A percentile compares a stretch with the other conserved stretches of the same genome.
Evolutionary conservation across 2,113 vertebrate genomes (phyloP).

Genomic region (Pangasianodon gigas): DNA sequence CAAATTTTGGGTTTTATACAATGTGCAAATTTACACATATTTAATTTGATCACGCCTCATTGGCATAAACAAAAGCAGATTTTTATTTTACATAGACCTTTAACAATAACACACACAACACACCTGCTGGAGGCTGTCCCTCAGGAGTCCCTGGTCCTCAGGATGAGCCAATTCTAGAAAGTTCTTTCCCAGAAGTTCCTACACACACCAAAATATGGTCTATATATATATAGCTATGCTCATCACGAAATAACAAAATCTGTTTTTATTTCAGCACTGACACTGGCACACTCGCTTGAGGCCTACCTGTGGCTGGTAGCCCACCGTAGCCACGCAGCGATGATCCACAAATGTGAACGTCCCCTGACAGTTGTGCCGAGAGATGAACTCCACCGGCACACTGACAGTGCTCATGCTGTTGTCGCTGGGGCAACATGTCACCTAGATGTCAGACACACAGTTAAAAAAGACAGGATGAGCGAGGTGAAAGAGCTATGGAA

Average conservation of each 20-base stretch:
- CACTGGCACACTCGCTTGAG: neutral
- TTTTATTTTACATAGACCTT: neutral
- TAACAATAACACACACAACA: neutral
- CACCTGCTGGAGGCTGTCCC: conserved; percentile 97
- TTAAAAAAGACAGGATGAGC: neutral
- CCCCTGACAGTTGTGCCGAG: conserved; percentile 88
- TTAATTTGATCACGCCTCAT: neutral
- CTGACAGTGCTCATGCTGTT: conserved; percentile 82
- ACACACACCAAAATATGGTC: conserved; percentile 21
- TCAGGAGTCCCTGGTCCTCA: conserved; percentile 90
- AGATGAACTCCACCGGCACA: conserved; percentile 94
- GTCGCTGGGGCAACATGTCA: conserved; percentile 90
- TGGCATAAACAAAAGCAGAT: neutral
- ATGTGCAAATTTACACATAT: neutral
- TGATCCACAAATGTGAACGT: conserved; percentile 95
- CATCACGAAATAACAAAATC: neutral
- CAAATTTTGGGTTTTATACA: neutral
- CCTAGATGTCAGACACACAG: conserved; percentile 67
- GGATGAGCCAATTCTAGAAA: conserved; percentile 92
- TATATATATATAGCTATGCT: neutral
- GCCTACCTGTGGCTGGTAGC: conserved; percentile 91
- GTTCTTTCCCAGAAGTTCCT: conserved; percentile 95
- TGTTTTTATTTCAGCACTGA: neutral
- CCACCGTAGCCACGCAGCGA: conserved; percentile 85
- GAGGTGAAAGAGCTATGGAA: neutral